Base-by-base conservation (phyloP, 1,140 invertebrate genomes). In the Venustaconcha ellipsiformis region DNA sequence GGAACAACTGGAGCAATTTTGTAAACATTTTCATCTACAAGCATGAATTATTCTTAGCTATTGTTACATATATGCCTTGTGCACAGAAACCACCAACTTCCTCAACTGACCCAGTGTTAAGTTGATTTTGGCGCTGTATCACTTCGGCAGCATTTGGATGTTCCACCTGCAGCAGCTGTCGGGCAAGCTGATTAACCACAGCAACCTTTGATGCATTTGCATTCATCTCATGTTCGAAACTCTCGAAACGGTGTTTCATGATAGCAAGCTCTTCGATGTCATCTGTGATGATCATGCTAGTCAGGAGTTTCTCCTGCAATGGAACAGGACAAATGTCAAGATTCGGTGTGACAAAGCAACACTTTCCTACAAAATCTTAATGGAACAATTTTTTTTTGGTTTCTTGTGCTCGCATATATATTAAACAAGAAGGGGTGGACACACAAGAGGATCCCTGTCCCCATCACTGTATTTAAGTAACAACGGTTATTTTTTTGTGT, bases 191-290 rank as follows among this genome's bases (percentile, higher is more conserved):
- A 91, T 99, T 99, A 14, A 99, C 98, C 14, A 98, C 96, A 26
- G 96, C 97, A 23, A 99, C 97, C 72, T 97, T 94, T 0, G 95
- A 97, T 6, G 97, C 97, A 90, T 98, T 99, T 8, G 97, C 93
- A 88, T 99, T 98, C 97, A 99, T 99, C 91, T 99, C 99, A 88
- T 98, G 98, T 89, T 99, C 98, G 89, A 99, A 99, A 60, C 98
- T 98, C 90, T 99, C 97, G 91, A 99, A 99, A 86, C 98, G 94
- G 89, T 99, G 99, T 88, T 99, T 99, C 96, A 99, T 98, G 74
- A 99, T 99, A 90, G 99, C 99, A 67, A 99, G 96, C 90, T 99
- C 99, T 90, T 99, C 99, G 90, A 99, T 98, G 83, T 99, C 98
- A 90, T 98, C 96, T 66, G 88, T 90, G 55, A 95, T 96, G 57